Evolutionary conservation across 2,797 vertebrate species (phyloP).

Genomic region (Trachops cirrhosus): DNA sequence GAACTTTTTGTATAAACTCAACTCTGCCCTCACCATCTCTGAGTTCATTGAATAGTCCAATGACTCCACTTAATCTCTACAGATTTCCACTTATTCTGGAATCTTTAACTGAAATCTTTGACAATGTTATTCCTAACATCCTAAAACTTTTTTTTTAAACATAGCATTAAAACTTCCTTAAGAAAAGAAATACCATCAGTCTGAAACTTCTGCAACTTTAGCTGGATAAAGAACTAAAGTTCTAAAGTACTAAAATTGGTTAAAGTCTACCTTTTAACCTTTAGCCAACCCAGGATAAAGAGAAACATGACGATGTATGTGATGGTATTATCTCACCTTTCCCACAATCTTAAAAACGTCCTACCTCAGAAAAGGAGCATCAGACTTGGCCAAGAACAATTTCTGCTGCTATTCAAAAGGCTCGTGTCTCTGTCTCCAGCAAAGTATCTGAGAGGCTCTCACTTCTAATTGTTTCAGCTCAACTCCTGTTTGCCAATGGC

Average conservation of each 20-base stretch:
- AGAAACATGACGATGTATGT: neutral
- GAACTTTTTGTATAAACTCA: neutral
- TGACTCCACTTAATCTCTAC: neutral
- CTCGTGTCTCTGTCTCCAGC: neutral
- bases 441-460: neutral
- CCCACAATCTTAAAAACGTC: neutral
- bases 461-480: neutral
- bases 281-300: neutral
- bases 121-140: neutral
- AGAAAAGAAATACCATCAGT: neutral
- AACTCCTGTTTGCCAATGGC: neutral
- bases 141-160: neutral
- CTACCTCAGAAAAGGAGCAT: neutral
- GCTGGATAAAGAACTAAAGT: neutral
- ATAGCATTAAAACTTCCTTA: neutral
- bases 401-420: neutral
- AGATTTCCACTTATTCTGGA: neutral
- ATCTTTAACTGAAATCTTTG: neutral
- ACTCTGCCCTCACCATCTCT: neutral
- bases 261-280: neutral
- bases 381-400: neutral
- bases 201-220: neutral
- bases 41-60: neutral
- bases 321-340: neutral
- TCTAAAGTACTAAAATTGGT: neutral